These are phyloP conservation scores for Callopanchax toddi DNA, from an alignment of 2,113 vertebrate genomes.

Conservation along the genomic window DNA sequence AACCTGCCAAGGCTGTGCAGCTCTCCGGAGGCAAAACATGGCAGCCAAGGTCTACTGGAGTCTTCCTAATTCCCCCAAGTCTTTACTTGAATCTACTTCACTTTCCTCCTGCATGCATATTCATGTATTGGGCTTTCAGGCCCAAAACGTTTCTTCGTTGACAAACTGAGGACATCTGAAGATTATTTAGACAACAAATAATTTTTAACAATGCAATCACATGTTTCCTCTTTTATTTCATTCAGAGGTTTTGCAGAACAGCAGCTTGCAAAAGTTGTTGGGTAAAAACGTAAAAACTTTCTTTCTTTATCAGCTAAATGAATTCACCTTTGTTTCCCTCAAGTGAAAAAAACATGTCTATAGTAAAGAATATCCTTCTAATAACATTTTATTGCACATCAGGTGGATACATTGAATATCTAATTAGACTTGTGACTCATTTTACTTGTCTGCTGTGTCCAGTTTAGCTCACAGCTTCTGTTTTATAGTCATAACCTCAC, in stretches of 20 bases:
- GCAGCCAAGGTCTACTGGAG: background rate
- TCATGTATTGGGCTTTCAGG: background rate
- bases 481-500: background rate
- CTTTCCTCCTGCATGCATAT: no score
- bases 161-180: no score
- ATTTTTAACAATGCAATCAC: no score
- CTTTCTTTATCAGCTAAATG: background rate
- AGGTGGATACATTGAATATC: background rate
- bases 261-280: no score
- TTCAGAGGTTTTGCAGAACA: no score
- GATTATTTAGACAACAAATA: no score
- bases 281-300: no score
- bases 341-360: background rate
- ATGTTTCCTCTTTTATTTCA: no score
- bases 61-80: background rate
- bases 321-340: background rate
- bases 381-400: background rate
- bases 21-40: background rate
- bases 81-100: background rate
- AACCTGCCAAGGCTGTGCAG: background rate
- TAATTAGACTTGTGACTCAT: background rate
- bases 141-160: no score
- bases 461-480: background rate
- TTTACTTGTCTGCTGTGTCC: constrained; percentile 8
- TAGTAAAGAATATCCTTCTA: background rate